These are phyloP conservation scores for Neoniphon sammara DNA, from an alignment of 2,797 vertebrate species.

Conservation along the genomic window DNA sequence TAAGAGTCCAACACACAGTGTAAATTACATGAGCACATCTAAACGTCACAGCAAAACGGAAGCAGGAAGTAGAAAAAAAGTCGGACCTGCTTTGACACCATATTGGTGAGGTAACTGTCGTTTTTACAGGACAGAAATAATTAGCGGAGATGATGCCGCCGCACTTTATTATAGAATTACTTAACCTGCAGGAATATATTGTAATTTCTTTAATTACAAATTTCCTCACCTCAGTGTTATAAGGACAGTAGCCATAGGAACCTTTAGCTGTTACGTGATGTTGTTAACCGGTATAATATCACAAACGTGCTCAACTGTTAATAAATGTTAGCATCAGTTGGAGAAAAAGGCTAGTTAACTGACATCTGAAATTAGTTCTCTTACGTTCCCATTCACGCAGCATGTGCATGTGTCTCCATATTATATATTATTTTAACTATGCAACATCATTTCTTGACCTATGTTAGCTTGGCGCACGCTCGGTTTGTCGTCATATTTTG, in stretches of 20 bases:
- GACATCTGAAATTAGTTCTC: background rate
- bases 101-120: constrained; percentile 4
- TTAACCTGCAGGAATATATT: background rate
- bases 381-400: background rate
- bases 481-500: constrained; percentile 1
- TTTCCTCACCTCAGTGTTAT: background rate
- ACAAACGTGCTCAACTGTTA: constrained; percentile 13
- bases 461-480: background rate
- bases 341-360: constrained; percentile 1
- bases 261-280: constrained; percentile 9
- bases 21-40: constrained; percentile 47
- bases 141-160: rapidly evolving
- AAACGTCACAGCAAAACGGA: constrained; percentile 32
- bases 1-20: constrained; percentile 33
- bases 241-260: constrained; percentile 39
- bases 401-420: constrained; percentile 2
- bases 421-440: background rate
- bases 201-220: background rate
- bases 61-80: background rate
- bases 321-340: constrained; percentile 50
- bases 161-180: rapidly evolving
- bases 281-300: constrained; percentile 51
- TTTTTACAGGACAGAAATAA: background rate
- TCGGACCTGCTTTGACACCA: constrained; percentile 11
- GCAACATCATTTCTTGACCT: background rate